Base-by-base conservation (phyloP, 1,140 invertebrate species). In the Orchesella cincta region DNA sequence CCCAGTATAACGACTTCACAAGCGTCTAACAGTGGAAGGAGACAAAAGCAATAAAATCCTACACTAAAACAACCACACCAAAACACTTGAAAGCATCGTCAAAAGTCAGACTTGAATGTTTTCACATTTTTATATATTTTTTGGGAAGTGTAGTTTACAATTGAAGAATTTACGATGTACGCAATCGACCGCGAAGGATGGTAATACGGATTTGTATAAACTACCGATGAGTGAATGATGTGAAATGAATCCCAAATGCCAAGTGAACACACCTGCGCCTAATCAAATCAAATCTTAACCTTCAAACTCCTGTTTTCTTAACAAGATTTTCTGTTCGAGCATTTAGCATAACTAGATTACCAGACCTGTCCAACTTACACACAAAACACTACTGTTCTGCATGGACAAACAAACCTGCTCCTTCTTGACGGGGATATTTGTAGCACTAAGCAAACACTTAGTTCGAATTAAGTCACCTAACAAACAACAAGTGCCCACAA, bases 191-290 rank as follows among this genome's bases (percentile, higher is more conserved):
- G n/a, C n/a, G n/a, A n/a, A n/a, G n/a, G n/a, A n/a, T n/a, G n/a
- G n/a, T n/a, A n/a, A n/a, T n/a, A n/a, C n/a, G n/a, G n/a, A n/a
- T n/a, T n/a, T n/a, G n/a, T n/a, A n/a, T n/a, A n/a, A n/a, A n/a
- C n/a, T n/a, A n/a, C n/a, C n/a, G n/a, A n/a, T n/a, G 20, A 46
- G 8, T 20, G 39, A 12, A 20, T 46, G 39, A 46, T 20, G 39
- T 46, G 39, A 46, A 46, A 46, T 20, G 39, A 46, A 46, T 46
- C 20, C 39, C n/a, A n/a, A n/a, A n/a, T n/a, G n/a, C n/a, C n/a
- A n/a, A n/a, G n/a, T n/a, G 54, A 57, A 57, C 54, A 57, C 54
- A 57, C 54, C 54, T 57, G n/a, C n/a, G n/a, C 54, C 26, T 57
- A 18, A 26, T 18, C 12, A 18, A 57, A 57, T 57, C 54, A 57